Base-by-base conservation (phyloP, 2,797 vertebrate species). In the Somateria mollissima region DNA sequence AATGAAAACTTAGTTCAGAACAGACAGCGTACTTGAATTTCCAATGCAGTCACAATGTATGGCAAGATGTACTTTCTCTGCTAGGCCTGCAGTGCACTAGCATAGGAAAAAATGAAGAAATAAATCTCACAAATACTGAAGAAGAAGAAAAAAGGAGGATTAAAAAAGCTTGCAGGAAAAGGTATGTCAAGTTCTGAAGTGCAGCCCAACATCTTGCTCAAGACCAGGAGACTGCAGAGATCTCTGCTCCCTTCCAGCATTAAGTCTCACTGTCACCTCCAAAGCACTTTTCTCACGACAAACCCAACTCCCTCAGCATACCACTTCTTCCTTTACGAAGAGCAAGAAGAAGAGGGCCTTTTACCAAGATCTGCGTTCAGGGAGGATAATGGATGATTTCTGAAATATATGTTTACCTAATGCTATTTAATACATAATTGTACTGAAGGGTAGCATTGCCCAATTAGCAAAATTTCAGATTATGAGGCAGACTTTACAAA, bases 381-480 rank as follows among this genome's bases (percentile, higher is more conserved):
- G 41, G 66, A 94, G 90, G 74, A 96, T 84, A 95, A 90, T 17
- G 24, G 79, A 81, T 62, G 65, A 61, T 94, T 94, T 56, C n/a
- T 82, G 65, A 93, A 96, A 81, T 39, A 53, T 22, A 41, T 28
- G 30, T 43, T 96, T 91, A 95, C 88, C 88, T 91, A 95, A 94
- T 77, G 51, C 10, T 65, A 47, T 71, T 82, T 78, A 91, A 92
- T 43, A 58, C 34, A 89, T 51, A 66, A 54, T 32, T 56, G 5
- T 18, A 78, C 51, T 71, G 93, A 94, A 84, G 58, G 12, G 51
- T n/a, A 96, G 66, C 27, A 91, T 47, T 56, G 69, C 15, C 66
- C 49, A 82, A 60, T 78, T 66, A 0, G 4, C 90, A 92, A 32
- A n/a, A 76, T 75, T 57, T 87, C 36, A 34, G 11, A 79, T 57